Conservation (phyloP, 2,797 vertebrate species). For the Catostomus latipinnis region DNA sequence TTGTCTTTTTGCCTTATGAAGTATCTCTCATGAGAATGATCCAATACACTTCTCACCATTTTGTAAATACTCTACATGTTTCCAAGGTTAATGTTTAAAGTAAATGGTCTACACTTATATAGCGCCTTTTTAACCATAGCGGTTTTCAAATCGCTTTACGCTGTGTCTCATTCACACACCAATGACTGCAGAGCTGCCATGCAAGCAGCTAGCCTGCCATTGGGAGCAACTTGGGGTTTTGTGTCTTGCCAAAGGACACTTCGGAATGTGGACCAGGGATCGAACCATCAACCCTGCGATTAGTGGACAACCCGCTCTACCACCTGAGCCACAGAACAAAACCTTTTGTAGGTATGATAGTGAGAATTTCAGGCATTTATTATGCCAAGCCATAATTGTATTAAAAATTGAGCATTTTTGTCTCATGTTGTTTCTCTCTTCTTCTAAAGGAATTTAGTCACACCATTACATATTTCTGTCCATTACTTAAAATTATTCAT, state of each 20-base stretch:
- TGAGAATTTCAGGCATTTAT: constrained; percentile 7
- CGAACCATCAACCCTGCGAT: too few relatives aligned
- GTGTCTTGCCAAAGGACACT: too few relatives aligned
- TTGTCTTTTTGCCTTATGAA: constrained; percentile 61
- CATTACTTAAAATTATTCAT: background rate
- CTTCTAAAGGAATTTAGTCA: constrained; percentile 23
- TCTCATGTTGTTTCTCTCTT: constrained; percentile 6
- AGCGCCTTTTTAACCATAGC: too few relatives aligned
- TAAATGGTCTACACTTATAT: background rate
- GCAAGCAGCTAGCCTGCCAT: too few relatives aligned
- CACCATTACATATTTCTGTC: constrained; percentile 21
- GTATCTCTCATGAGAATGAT: constrained; percentile 14
- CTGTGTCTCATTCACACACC: background rate
- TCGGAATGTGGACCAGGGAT: too few relatives aligned
- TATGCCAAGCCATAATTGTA: constrained; percentile 7
- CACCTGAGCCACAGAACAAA: background rate
- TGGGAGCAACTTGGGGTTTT: too few relatives aligned
- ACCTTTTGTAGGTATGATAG: background rate
- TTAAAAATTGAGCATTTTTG: background rate
- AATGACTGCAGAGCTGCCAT: too few relatives aligned
- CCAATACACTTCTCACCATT: constrained; percentile 21
- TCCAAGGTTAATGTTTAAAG: background rate
- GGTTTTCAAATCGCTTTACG: too few relatives aligned
- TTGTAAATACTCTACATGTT: background rate
- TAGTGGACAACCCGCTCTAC: too few relatives aligned